A percentile compares a stretch with the other conserved stretches of the same genome.
phyloP scores from a whole-genome alignment of 2,113 vertebrate species.

The Forbesichthys papilliferus region DNA sequence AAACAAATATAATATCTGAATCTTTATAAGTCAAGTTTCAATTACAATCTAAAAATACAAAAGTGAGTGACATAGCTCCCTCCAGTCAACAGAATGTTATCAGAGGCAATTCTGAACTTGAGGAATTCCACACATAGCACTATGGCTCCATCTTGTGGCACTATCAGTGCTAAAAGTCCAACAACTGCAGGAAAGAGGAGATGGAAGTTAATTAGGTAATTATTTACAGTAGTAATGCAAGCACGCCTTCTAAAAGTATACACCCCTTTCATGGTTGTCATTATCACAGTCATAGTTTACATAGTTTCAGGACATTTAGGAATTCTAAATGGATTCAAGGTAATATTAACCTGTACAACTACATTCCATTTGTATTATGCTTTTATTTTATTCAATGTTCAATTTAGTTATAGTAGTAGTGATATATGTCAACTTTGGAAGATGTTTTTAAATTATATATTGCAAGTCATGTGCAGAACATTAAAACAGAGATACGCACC shows the following conservation, averaged over 20 bases:
- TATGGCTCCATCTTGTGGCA: constrained; percentile 69
- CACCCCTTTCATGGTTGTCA: too few relatives aligned
- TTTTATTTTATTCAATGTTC: too few relatives aligned
- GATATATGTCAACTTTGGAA: too few relatives aligned
- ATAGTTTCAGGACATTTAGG: too few relatives aligned
- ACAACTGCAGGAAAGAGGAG: constrained; percentile 54
- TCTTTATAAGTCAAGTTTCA: constrained; percentile 13
- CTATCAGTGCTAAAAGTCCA: constrained; percentile 65
- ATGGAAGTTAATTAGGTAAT: not conserved
- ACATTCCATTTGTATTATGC: too few relatives aligned
- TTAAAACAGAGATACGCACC: constrained; percentile 52
- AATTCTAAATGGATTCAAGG: too few relatives aligned
- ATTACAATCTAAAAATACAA: constrained; percentile 18
- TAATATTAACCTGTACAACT: too few relatives aligned
- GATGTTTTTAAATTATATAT: too few relatives aligned
- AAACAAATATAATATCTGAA: constrained; percentile 11
- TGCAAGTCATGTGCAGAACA: too few relatives aligned
- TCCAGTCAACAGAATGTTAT: not conserved
- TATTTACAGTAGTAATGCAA: not conserved
- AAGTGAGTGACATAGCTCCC: constrained; percentile 3
- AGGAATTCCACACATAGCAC: constrained; percentile 2
- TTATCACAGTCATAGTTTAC: too few relatives aligned
- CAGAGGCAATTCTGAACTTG: not conserved
- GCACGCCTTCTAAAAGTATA: too few relatives aligned
- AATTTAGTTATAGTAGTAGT: too few relatives aligned